Percentiles rank a stretch among this genome's conserved stretches.
Evolutionary conservation across 2,797 vertebrate genomes (phyloP).

Genomic region (Falco berigora): DNA sequence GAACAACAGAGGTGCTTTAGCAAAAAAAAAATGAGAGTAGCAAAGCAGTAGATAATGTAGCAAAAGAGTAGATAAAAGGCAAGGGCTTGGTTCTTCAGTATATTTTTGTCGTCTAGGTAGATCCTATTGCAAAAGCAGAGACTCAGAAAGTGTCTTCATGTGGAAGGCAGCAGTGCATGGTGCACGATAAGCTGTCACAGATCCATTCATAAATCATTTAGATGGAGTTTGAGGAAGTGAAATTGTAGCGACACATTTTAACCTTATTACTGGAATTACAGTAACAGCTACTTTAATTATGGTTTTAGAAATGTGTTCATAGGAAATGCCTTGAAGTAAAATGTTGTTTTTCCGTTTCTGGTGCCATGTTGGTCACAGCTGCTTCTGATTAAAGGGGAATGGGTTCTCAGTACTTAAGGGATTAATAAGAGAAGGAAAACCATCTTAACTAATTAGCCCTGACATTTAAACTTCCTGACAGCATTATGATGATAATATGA

Average conservation of each 20-base stretch:
- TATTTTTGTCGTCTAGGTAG: background rate
- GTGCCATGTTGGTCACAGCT: background rate
- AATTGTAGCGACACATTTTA: background rate
- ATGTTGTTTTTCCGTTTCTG: background rate
- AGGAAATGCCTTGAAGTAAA: background rate
- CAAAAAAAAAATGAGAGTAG: background rate
- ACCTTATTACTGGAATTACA: background rate
- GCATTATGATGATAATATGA: background rate
- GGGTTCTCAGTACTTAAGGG: background rate
- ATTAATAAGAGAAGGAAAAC: slow-evolving; percentile 38
- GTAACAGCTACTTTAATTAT: background rate
- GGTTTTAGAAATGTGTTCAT: background rate
- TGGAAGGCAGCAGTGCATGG: background rate
- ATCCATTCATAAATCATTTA: background rate
- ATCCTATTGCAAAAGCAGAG: background rate
- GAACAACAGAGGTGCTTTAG: background rate
- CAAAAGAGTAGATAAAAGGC: background rate
- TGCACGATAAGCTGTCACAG: background rate
- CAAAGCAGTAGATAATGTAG: background rate
- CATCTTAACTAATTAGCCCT: slow-evolving; percentile 32
- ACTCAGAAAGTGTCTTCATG: background rate
- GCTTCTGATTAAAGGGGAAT: slow-evolving; percentile 20
- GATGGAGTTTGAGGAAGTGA: background rate
- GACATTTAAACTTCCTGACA: slow-evolving; percentile 52
- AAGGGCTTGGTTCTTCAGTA: background rate